phyloP scores from a whole-genome alignment of 1,140 invertebrate genomes.

The Brachionus manjavacas region DNA sequence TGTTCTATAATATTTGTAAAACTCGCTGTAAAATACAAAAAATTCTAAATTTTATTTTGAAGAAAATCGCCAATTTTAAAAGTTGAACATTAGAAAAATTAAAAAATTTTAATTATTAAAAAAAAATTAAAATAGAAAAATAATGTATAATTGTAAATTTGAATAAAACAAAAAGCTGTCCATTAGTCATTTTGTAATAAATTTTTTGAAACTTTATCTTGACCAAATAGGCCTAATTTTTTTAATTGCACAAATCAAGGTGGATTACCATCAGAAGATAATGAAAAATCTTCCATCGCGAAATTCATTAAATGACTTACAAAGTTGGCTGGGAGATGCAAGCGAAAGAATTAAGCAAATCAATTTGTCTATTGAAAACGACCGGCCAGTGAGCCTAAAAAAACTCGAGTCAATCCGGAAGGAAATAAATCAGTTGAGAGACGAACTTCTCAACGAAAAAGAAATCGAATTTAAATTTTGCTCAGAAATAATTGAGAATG shows the following conservation, averaged over 20 bases:
- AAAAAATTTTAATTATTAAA: too few relatives aligned
- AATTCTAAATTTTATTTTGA: too few relatives aligned
- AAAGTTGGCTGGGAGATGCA: neutral
- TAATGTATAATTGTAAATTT: too few relatives aligned
- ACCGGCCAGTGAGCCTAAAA: neutral
- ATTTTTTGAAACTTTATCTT: too few relatives aligned
- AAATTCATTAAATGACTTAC: constrained; percentile 1
- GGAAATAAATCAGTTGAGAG: neutral
- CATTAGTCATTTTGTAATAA: too few relatives aligned
- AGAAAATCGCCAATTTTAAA: too few relatives aligned
- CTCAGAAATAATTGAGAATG: neutral
- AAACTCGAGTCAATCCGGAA: neutral
- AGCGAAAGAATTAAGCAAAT: neutral
- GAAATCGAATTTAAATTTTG: neutral
- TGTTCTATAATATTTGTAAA: too few relatives aligned
- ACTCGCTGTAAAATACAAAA: too few relatives aligned
- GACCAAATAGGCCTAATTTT: neutral
- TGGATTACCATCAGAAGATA: constrained; percentile 16
- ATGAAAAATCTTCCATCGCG: constrained; percentile 29
- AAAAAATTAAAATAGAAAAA: too few relatives aligned
- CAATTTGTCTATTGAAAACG: neutral
- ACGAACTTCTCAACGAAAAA: neutral
- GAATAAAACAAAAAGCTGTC: too few relatives aligned
- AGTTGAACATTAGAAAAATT: too few relatives aligned
- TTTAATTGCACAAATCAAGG: neutral